These are phyloP conservation scores for Dromococcyx pavoninus DNA, from an alignment of 2,797 vertebrate genomes.

Conservation along the genomic window DNA sequence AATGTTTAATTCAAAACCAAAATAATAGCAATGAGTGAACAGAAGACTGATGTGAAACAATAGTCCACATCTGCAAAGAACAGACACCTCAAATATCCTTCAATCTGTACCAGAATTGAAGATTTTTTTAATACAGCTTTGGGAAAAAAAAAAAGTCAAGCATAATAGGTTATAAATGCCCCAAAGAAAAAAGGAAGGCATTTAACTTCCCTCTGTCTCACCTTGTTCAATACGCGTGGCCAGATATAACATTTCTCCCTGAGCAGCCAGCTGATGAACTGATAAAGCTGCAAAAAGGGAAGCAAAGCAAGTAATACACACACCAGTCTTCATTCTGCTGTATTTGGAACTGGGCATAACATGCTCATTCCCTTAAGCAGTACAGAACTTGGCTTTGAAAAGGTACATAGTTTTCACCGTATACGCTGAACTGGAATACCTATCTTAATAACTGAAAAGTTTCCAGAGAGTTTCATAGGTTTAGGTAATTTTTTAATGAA, in stretches of 20 bases:
- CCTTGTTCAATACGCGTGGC: constrained; percentile 98
- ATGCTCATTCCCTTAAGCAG: not conserved
- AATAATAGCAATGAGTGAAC: not conserved
- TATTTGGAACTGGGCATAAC: not conserved
- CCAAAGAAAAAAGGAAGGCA: not conserved
- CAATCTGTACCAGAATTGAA: not conserved
- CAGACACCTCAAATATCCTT: not conserved
- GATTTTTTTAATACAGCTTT: not conserved
- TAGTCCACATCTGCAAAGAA: not conserved
- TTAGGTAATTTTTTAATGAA: not conserved
- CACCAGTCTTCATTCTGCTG: not conserved
- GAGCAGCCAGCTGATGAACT: constrained; percentile 95
- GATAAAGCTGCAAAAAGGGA: constrained; percentile 85
- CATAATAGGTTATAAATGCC: not conserved
- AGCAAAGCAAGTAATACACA: not conserved
- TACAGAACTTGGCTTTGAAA: not conserved
- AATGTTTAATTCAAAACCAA: not conserved
- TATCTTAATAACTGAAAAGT: not conserved
- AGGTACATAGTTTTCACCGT: not conserved
- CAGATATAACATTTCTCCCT: constrained; percentile 96
- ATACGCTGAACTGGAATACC: not conserved
- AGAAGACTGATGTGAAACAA: not conserved
- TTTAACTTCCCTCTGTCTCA: constrained; percentile 49
- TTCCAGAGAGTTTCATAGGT: not conserved
- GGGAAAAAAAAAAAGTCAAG: not conserved